Conservation (phyloP, 2,888 invertebrate genomes). For the Julus scandinavius region DNA sequence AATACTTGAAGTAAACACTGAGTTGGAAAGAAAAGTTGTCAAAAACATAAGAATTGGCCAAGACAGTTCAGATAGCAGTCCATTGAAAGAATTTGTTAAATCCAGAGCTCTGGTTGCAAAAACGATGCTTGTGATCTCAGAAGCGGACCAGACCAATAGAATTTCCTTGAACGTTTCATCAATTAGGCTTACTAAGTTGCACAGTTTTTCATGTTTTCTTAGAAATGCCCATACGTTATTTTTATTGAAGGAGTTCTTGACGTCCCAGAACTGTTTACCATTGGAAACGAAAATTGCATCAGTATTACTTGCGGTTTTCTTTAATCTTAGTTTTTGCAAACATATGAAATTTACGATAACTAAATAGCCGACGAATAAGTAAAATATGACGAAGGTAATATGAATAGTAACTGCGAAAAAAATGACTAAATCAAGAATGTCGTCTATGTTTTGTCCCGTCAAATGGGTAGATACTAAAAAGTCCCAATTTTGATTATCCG, state of each 20-base stretch:
- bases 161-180: constrained; percentile 1
- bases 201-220: background rate
- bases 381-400: background rate
- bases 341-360: background rate
- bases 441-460: background rate
- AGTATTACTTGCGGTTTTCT: background rate
- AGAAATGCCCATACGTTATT: background rate
- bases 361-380: background rate
- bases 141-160: background rate
- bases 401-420: background rate
- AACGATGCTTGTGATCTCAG: constrained; percentile 26
- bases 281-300: background rate
- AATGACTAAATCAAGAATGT: background rate
- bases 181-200: background rate
- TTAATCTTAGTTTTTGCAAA: background rate
- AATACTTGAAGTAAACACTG: background rate
- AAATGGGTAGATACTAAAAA: background rate
- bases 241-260: background rate
- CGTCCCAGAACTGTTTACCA: background rate
- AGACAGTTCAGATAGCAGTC: background rate
- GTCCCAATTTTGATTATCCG: background rate
- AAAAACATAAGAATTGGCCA: constrained; percentile 8
- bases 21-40: background rate
- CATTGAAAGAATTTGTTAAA: background rate
- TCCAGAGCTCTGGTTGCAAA: constrained; percentile 6